A percentile compares a stretch with the other conserved stretches of the same genome.
Conservation (phyloP, 2,888 invertebrate species). For the Lepas anatifera region DNA sequence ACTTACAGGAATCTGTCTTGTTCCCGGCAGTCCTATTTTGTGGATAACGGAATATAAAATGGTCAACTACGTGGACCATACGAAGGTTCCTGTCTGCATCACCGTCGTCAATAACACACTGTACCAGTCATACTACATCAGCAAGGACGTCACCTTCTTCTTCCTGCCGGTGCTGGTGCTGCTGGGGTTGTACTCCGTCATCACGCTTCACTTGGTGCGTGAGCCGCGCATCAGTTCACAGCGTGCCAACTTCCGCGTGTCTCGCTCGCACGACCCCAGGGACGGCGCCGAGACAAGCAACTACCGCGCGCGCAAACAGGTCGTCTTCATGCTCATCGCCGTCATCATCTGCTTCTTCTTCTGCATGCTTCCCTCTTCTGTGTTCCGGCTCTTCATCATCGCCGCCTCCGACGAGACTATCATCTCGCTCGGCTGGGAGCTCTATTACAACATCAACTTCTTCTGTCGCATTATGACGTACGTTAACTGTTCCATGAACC, state of each 20-base stretch:
- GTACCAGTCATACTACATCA: slow-evolving; percentile 65
- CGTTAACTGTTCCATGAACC: slow-evolving; percentile 81
- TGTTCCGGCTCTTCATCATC: slow-evolving; percentile 76
- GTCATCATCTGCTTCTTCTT: slow-evolving; percentile 83
- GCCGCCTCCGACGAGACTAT: slow-evolving; percentile 49
- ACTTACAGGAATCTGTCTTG: too few species aligned
- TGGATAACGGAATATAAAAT: slow-evolving; percentile 62
- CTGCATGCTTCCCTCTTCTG: slow-evolving; percentile 76
- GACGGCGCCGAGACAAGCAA: not conserved
- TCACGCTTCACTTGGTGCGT: slow-evolving; percentile 71
- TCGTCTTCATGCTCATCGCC: slow-evolving; percentile 76
- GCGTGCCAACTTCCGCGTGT: not conserved
- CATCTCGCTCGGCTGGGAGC: slow-evolving; percentile 55
- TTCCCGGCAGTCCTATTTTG: slow-evolving; percentile 69
- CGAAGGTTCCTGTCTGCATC: slow-evolving; percentile 59
- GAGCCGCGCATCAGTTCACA: slow-evolving; percentile 35
- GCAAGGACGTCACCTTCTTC: slow-evolving; percentile 52
- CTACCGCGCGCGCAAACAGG: slow-evolving; percentile 41
- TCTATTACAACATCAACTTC: slow-evolving; percentile 68
- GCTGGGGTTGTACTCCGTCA: slow-evolving; percentile 67
- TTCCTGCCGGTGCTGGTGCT: slow-evolving; percentile 68
- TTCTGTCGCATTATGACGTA: slow-evolving; percentile 78
- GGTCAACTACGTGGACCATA: slow-evolving; percentile 58
- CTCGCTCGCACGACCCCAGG: not conserved
- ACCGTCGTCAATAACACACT: slow-evolving; percentile 66